phyloP scores from a whole-genome alignment of 2,888 invertebrate genomes.

The Caenorhabditis macrosperma region DNA sequence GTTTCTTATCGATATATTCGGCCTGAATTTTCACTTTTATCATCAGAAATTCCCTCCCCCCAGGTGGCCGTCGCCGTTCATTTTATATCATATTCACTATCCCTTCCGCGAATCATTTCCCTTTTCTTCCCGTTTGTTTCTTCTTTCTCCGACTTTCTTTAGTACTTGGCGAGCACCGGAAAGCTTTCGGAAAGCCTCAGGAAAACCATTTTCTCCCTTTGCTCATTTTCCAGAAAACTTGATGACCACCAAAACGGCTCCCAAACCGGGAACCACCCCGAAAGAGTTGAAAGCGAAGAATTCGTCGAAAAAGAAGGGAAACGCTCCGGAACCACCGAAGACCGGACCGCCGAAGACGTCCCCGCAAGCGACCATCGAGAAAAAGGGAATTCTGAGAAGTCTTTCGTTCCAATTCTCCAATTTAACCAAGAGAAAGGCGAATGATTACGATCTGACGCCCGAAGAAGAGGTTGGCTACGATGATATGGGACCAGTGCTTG shows the following conservation, averaged over 20 bases:
- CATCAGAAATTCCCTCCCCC: no score
- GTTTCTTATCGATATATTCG: constrained; percentile 5
- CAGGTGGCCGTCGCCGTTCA: background rate
- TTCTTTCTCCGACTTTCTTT: background rate
- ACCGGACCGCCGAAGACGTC: constrained; percentile 55
- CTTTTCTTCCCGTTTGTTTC: background rate
- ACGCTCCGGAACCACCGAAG: constrained; percentile 57
- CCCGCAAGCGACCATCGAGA: constrained; percentile 54
- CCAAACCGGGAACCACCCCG: constrained; percentile 49
- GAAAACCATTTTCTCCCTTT: no score
- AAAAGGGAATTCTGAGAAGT: constrained; percentile 73
- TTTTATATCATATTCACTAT: background rate
- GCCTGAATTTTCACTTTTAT: constrained; percentile 22
- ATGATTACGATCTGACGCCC: constrained; percentile 67
- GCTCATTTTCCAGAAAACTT: constrained; percentile 1
- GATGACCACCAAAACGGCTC: constrained; percentile 55
- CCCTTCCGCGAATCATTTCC: no score
- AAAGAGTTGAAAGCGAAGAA: constrained; percentile 56
- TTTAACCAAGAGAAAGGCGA: constrained; percentile 58
- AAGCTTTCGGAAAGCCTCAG: no score
- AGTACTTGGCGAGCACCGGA: background rate
- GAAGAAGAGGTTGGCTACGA: constrained; percentile 64
- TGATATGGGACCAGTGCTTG: constrained; percentile 69
- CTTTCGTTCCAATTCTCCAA: constrained; percentile 73
- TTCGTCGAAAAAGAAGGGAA: constrained; percentile 34